These are phyloP conservation scores for Phymorhynchus buccinoides DNA, from an alignment of 1,140 invertebrate genomes.

Conservation along the genomic window DNA sequence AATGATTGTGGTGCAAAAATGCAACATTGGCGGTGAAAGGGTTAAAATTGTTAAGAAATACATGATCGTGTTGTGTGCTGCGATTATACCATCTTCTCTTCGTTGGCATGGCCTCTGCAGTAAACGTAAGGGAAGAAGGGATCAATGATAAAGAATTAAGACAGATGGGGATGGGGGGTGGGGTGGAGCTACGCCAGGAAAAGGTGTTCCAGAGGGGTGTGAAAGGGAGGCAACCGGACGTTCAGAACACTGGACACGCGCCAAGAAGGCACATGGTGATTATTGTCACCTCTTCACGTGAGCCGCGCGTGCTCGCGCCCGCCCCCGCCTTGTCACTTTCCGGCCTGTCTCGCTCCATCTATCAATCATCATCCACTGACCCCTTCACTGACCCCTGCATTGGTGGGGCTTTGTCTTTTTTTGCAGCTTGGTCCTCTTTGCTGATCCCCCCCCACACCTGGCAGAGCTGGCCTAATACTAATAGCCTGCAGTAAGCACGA, in stretches of 20 bases:
- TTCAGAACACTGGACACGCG: neutral
- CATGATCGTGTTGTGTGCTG: too few species aligned
- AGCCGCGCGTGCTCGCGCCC: neutral
- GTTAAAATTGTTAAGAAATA: too few species aligned
- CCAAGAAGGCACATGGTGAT: neutral
- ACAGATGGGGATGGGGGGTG: neutral
- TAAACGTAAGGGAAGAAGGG: too few species aligned
- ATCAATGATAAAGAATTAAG: neutral
- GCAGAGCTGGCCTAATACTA: too few species aligned
- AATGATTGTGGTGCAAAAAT: too few species aligned
- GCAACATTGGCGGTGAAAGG: too few species aligned
- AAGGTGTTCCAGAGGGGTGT: neutral
- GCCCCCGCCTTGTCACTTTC: constrained; percentile 3
- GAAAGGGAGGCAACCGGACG: neutral
- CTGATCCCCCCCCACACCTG: neutral
- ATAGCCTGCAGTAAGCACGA: too few species aligned
- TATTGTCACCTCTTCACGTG: neutral
- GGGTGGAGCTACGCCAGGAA: constrained; percentile 4
- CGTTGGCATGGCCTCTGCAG: too few species aligned
- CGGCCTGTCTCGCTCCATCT: neutral
- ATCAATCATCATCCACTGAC: neutral
- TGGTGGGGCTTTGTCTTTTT: neutral
- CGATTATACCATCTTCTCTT: too few species aligned
- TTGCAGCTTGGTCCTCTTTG: neutral
- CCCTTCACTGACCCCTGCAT: neutral